Evolutionary conservation across 2,888 invertebrate genomes (phyloP).

Genomic region (Synergus laeviventris): DNA sequence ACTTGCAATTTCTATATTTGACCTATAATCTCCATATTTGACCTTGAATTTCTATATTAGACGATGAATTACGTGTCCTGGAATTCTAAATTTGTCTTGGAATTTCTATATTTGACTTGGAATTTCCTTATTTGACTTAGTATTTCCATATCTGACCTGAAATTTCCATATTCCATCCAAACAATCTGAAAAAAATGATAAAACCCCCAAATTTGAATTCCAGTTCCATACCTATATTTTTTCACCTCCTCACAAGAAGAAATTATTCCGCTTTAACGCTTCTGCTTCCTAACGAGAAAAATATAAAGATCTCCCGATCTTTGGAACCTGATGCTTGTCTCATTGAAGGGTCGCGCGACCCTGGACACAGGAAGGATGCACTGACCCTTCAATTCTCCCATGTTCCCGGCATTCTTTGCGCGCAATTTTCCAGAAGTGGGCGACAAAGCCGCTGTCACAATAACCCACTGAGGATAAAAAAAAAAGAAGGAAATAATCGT

Average conservation of each 20-base stretch:
- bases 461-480: conserved; percentile 56
- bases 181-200: background rate
- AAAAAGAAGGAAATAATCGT: conserved; percentile 61
- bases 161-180: background rate
- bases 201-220: background rate
- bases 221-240: background rate
- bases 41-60: background rate
- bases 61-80: background rate
- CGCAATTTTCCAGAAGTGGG: conserved; percentile 71
- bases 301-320: conserved; percentile 21
- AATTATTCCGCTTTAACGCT: conserved; percentile 28
- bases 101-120: background rate
- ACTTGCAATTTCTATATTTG: background rate
- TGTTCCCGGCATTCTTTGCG: conserved; percentile 62
- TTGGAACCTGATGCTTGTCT: conserved; percentile 35
- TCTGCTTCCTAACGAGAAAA: conserved; percentile 22
- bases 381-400: conserved; percentile 53
- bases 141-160: background rate
- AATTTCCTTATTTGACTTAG: background rate
- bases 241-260: background rate
- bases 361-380: conserved; percentile 47
- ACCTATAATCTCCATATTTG: background rate
- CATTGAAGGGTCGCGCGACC: conserved; percentile 35
- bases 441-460: conserved; percentile 71
- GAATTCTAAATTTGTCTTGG: background rate